Conservation (phyloP, 2,888 invertebrate genomes). For the Exocentrus adspersus region DNA sequence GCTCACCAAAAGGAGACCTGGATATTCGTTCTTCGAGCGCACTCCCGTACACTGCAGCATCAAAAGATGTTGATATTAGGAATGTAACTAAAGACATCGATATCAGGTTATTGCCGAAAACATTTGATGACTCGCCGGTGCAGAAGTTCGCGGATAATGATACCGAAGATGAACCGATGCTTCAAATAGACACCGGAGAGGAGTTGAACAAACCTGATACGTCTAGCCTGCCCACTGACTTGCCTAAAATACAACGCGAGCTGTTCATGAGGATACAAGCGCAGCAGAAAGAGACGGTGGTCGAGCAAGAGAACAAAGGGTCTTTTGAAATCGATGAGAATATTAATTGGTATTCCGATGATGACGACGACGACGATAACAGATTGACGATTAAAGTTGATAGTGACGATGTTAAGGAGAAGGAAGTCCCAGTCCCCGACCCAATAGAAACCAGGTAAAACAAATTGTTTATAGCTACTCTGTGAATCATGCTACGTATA, state of each 20-base stretch:
- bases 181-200: slow-evolving; percentile 46
- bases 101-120: slow-evolving; percentile 60
- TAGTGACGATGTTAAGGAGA: slow-evolving; percentile 54
- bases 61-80: slow-evolving; percentile 52
- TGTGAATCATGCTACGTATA: no score
- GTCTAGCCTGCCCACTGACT: slow-evolving; percentile 62
- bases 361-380: slow-evolving; percentile 71
- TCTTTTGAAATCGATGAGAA: slow-evolving; percentile 51
- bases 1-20: slow-evolving; percentile 40
- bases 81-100: slow-evolving; percentile 60
- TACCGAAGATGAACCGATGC: slow-evolving; percentile 41
- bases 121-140: slow-evolving; percentile 34
- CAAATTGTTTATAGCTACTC: no score
- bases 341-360: slow-evolving; percentile 83
- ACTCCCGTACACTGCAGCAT: slow-evolving; percentile 25
- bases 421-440: slow-evolving; percentile 51
- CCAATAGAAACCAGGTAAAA: slow-evolving; percentile 27
- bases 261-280: slow-evolving; percentile 74
- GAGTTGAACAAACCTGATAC: slow-evolving; percentile 29
- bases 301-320: slow-evolving; percentile 54
- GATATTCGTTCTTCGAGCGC: slow-evolving; percentile 45
- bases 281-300: slow-evolving; percentile 68
- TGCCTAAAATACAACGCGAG: slow-evolving; percentile 75
- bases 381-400: slow-evolving; percentile 61
- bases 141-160: slow-evolving; percentile 35